A percentile compares a stretch with the other conserved stretches of the same genome.
Conservation (phyloP, 1,140 invertebrate species). For the Cotesia glomerata region DNA sequence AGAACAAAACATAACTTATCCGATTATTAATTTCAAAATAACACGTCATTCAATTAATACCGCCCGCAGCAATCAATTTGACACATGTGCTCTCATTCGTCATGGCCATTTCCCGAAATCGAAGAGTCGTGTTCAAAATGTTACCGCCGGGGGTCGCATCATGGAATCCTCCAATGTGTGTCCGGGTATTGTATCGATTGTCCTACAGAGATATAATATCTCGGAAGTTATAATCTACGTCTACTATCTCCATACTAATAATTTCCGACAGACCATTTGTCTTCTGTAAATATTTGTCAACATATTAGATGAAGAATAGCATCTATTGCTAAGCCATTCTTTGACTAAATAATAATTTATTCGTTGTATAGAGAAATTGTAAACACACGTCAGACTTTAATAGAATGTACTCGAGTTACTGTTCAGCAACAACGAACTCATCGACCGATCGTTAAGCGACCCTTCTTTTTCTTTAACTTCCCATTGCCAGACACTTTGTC, state of each 20-base stretch:
- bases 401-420: conserved; percentile 37
- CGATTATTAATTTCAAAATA: conserved; percentile 23
- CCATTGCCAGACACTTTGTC: not conserved
- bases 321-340: not conserved
- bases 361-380: not conserved
- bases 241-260: too few species aligned
- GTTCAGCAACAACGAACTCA: conserved; percentile 36
- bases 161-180: not conserved
- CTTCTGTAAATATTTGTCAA: not conserved
- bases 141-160: not conserved
- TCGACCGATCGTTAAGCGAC: conserved; percentile 37
- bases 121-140: conserved; percentile 22
- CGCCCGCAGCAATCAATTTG: conserved; percentile 23
- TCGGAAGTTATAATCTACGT: not conserved
- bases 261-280: too few species aligned
- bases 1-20: too few species aligned
- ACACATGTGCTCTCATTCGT: conserved; percentile 24
- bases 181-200: conserved; percentile 15
- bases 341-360: not conserved
- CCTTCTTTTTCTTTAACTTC: not conserved
- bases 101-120: conserved; percentile 24
- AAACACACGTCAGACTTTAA: not conserved
- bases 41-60: conserved; percentile 26
- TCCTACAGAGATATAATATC: not conserved
- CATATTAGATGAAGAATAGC: not conserved